Evolutionary conservation across 92 coral and sea anemone species (phyloP), one percentile per base, ranked within the genome.

Genomic region (Palythoa grandis): DNA sequence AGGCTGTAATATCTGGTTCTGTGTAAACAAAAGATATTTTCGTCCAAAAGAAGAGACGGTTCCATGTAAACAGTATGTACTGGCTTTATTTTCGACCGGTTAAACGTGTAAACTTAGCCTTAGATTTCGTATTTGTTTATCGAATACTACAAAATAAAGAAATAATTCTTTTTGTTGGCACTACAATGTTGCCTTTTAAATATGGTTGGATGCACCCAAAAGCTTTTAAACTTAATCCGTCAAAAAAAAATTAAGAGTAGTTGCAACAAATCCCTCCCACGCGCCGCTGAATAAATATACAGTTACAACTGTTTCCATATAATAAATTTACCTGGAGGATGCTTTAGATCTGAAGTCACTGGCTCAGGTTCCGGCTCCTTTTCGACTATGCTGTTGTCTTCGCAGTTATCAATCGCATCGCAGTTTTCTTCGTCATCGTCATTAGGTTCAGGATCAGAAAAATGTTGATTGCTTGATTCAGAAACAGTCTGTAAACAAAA

Each of bases 401-500:
- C 85, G 73, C 47, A 66, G 14, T 5, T 80, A 37, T 65, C 74
- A 37, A 47, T 68, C 61, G 9, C 85, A 8, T 53, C 43, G 37
- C n/a, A 85, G 72, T 38, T 80, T 67, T 85, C 77, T 52, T 88
- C 88, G 56, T 75, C 79, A 50, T 80, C 77, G 61, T 88, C 91
- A 39, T 16, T 57, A 10, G 86, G 71, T 52, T 91, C 93, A 13
- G 87, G 74, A 47, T 92, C 97, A 22, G 83, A 84, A 94, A 4
- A 93, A 92, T 4, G 93, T 89, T 8, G 92, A 29, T 29, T 92
- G 74, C 97, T 94, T 61, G 93, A 87, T 72, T 94, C 95, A 23
- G 97, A 94, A 71, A 94, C 86, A 12, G 93, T 88, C 97, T 94
- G 86, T 22, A 82, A 58, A 69, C 87, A 82, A 76, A 82, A 87